Percentiles rank a stretch among this genome's conserved stretches.
phyloP scores from a whole-genome alignment of 2,113 vertebrate species.

The Excalfactoria chinensis region DNA sequence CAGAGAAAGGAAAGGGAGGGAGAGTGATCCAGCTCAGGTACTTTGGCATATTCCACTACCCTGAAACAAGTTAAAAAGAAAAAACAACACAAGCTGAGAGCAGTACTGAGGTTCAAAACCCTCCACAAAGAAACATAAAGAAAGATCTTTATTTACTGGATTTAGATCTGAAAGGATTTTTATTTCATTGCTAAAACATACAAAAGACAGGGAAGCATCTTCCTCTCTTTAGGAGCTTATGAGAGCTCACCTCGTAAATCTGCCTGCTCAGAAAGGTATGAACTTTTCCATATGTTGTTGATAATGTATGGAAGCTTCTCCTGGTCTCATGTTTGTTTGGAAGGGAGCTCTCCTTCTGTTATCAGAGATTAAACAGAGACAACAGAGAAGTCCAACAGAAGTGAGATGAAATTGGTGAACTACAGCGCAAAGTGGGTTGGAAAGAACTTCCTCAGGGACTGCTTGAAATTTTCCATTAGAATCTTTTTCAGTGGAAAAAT shows the following conservation, averaged over 20 bases:
- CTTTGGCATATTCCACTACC: background rate
- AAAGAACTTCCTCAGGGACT: slow-evolving; percentile 11
- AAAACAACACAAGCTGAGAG: background rate
- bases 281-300: slow-evolving; percentile 7
- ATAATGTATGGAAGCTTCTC: background rate
- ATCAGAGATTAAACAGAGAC: background rate
- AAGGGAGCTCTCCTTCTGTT: background rate
- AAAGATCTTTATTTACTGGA: slow-evolving; percentile 5
- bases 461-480: slow-evolving; percentile 53
- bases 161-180: slow-evolving; percentile 47
- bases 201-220: background rate
- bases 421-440: background rate
- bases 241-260: slow-evolving; percentile 53
- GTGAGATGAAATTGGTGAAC: slow-evolving; percentile 7
- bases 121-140: background rate
- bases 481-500: slow-evolving; percentile 57
- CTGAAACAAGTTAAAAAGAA: slow-evolving; percentile 20
- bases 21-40: background rate
- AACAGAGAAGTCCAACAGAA: slow-evolving; percentile 24
- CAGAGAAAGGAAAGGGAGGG: background rate
- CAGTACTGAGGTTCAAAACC: slow-evolving; percentile 13
- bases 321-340: background rate
- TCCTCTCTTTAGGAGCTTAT: slow-evolving; percentile 3
- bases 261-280: background rate
- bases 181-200: background rate